Evolutionary conservation across 2,113 vertebrate species (phyloP).

Genomic region (Rhinolophus ferrumequinum): DNA sequence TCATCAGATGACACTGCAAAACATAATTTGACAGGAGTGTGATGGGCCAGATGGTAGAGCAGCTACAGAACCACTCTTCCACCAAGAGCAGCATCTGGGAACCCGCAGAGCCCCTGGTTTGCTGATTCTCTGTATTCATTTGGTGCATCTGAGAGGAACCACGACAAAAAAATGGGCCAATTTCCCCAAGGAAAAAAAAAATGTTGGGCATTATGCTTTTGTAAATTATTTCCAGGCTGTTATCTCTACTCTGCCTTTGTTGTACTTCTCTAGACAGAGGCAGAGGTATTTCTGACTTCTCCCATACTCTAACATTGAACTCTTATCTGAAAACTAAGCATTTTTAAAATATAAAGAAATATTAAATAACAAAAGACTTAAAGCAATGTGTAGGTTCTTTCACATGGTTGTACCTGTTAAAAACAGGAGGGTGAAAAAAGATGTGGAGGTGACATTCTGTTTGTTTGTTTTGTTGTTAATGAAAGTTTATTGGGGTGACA

Average conservation of each 20-base stretch:
- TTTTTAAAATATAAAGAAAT: not conserved
- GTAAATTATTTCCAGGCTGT: conserved; percentile 11
- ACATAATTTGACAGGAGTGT: conserved; percentile 74
- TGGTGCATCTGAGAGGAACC: conserved; percentile 60
- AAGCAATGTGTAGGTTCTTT: not conserved
- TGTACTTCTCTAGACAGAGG: not conserved
- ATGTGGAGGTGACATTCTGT: not conserved
- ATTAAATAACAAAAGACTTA: not conserved
- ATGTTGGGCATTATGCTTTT: not conserved
- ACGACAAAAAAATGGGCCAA: not conserved
- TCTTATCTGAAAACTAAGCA: not conserved
- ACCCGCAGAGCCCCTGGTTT: conserved; percentile 56
- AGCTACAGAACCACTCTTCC: conserved; percentile 61
- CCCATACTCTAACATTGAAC: not conserved
- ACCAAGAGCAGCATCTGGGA: conserved; percentile 73
- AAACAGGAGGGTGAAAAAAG: not conserved
- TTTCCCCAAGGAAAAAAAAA: conserved; percentile 58
- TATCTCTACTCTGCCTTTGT: conserved; percentile 23
- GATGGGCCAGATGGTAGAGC: conserved; percentile 76
- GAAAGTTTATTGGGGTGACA: too few relatives aligned
- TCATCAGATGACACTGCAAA: conserved; percentile 74
- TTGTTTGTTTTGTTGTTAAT: too few relatives aligned
- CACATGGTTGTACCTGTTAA: not conserved
- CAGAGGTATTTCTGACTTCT: not conserved
- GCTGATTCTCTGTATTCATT: conserved; percentile 68